Base-by-base conservation (phyloP, 2,797 vertebrate genomes). In the Lepus oiostolus region DNA sequence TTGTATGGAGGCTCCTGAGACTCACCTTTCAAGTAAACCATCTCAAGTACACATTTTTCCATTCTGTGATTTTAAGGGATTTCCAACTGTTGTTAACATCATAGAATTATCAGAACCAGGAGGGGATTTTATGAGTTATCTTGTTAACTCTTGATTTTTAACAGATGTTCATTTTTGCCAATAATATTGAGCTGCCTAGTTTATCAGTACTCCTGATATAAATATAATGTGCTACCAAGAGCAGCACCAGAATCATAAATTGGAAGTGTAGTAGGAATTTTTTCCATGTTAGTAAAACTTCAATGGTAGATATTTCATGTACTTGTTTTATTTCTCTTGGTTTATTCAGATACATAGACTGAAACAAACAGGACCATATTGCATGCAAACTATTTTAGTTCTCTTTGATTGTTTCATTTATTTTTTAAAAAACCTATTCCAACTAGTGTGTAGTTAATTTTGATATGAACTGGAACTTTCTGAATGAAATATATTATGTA, bases 1-100 rank as follows among this genome's bases (percentile, higher is more conserved):
- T 91, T 87, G 63, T 58, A 52, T 12, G 80, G 38, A 86, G 70
- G 24, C 47, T 81, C n/a, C 50, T 62, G 58, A 81, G 47, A 85
- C 35, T 86, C 38, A 42, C 63, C 71, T 85, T 96, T 92, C 26
- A 91, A 79, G 79, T 67, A 65, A 79, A 60, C 35, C 60, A 80
- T 81, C 74, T 79, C 68, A 90, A 81, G 50, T 87, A 28, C n/a
- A 88, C 17, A 26, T n/a, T 88, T 72, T 95, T 92, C 50, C 84
- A 89, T 92, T 91, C 92, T 94, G 90, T 86, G 94, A 85, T 93
- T 96, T 96, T 94, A 94, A 96, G 93, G 71, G 85, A 86, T 93
- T 95, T 95, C 90, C 87, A 94, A 35, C 38, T 67, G 26, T 84
- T 63, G 32, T 87, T 87, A 90, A 82, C 42, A 83, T 62, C 30